Base-by-base conservation (phyloP, 1,140 invertebrate species). In the Drosophila busckii region DNA sequence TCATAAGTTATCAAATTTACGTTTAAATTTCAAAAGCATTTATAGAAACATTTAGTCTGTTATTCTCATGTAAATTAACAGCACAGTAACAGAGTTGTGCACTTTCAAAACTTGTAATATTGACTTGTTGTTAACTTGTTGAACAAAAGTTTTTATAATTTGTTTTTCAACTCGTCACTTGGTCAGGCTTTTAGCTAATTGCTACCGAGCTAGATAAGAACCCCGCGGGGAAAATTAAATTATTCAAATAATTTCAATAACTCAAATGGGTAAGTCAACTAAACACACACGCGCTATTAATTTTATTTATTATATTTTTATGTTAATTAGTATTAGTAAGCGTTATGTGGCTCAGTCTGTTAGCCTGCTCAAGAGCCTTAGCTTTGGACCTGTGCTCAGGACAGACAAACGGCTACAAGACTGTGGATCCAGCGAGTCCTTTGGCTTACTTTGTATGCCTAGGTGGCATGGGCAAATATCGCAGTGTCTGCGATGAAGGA, bases 391-490 rank as follows among this genome's bases (percentile, higher is more conserved):
- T 58, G 12, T 63, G 60, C 20, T 17, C 4, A 3, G 4, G 40
- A 23, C 19, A 44, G 3, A 3, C 35, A 3, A 49, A 58, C 9
- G 60, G 60, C 1, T 37, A 63, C 7, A 63, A 49, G 20, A 38
- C 25, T 0, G 19, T 31, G 15, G 53, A 63, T 28, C 3, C n/a
- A 1, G 4, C 16, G 7, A 26, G 44, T 25, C 45, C 53, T 1
- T 12, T 31, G 8, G 26, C 53, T 6, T 63, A 49, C 23, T 58
- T 37, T 10, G 6, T 58, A 4, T 63, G 60, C 2, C 22, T 63
- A 1, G 60, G 53, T 1, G 0, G 48, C 6, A 7, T 63, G 5
- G 60, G 60, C 2, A 56, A 58, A 19, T 2, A 31, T 0, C 15
- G 8, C 8, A 44, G 4, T 10, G 8, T 15, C 10, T 63, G 60